phyloP scores from a whole-genome alignment of 2,888 invertebrate species.

The Itoplectis maculator region DNA sequence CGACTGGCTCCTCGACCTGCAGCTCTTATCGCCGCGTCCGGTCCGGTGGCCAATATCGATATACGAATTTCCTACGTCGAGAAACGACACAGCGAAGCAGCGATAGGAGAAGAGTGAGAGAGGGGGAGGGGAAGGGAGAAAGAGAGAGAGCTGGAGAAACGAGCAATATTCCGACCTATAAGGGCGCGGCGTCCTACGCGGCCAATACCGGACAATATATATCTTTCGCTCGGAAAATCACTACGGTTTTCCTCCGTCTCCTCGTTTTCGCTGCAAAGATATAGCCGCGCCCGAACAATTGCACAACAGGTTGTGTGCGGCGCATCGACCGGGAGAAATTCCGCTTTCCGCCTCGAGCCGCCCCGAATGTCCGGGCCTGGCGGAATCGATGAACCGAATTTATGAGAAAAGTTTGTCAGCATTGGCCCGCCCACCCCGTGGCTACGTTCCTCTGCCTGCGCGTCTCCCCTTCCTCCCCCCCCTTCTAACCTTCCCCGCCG shows the following conservation, averaged over 20 bases:
- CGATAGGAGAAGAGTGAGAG: neutral
- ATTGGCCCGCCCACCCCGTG: constrained; percentile 19
- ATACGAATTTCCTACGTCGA: constrained; percentile 33
- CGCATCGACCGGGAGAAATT: constrained; percentile 64
- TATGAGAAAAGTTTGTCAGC: constrained; percentile 68
- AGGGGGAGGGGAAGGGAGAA: neutral
- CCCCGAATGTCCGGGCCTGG: constrained; percentile 15
- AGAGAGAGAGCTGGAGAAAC: constrained; percentile 5
- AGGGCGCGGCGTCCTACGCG: constrained; percentile 25
- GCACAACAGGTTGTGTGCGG: constrained; percentile 62
- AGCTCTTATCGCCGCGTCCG: constrained; percentile 52
- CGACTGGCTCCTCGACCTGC: constrained; percentile 29
- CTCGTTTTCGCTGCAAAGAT: constrained; percentile 36
- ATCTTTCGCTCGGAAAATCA: constrained; percentile 35
- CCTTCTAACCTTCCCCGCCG: too few species aligned
- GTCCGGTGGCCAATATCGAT: constrained; percentile 41
- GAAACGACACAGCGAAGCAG: constrained; percentile 16
- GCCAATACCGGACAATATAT: constrained; percentile 35
- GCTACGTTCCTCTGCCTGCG: constrained; percentile 24
- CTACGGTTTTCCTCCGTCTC: constrained; percentile 5
- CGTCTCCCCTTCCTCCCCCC: too few species aligned
- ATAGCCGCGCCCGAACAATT: constrained; percentile 45
- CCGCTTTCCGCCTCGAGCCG: constrained; percentile 37
- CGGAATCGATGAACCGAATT: constrained; percentile 66
- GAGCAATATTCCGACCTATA: constrained; percentile 44